Percentiles rank a stretch among this genome's conserved stretches.
phyloP scores from a whole-genome alignment of 2,888 invertebrate species.

The Buathra laborator region DNA sequence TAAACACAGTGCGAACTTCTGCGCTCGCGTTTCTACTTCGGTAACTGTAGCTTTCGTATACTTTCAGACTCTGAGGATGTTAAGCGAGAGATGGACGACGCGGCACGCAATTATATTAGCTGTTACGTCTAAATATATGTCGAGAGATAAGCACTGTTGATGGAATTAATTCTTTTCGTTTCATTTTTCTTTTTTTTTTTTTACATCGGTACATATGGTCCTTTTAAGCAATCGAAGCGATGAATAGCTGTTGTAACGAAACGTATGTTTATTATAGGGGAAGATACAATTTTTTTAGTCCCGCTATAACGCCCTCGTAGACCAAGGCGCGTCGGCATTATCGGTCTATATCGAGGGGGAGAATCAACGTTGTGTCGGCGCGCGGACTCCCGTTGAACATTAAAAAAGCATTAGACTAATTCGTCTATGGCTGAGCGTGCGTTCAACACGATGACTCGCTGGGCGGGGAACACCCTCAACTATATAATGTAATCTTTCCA shows the following conservation, averaged over 20 bases:
- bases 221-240: neutral
- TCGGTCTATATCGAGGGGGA: constrained; percentile 12
- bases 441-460: neutral
- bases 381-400: constrained; percentile 53
- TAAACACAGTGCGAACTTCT: constrained; percentile 29
- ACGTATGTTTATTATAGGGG: constrained; percentile 31
- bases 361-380: constrained; percentile 8
- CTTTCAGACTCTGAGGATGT: neutral
- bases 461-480: constrained; percentile 30
- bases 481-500: constrained; percentile 42
- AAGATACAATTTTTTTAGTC: constrained; percentile 24
- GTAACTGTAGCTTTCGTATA: neutral
- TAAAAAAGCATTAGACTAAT: constrained; percentile 72
- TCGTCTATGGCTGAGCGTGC: constrained; percentile 29
- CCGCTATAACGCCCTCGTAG: constrained; percentile 28
- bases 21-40: constrained; percentile 20
- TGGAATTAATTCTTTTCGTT: no score
- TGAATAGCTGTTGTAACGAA: neutral
- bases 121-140: no score
- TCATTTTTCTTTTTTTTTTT: no score
- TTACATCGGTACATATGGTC: no score
- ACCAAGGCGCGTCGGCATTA: constrained; percentile 16
- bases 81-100: neutral
- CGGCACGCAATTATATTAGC: no score
- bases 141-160: no score